Percentiles rank a stretch among this genome's conserved stretches.
These are phyloP conservation scores for Campoplex nolae DNA, from an alignment of 2,888 invertebrate genomes.

Conservation along the genomic window DNA sequence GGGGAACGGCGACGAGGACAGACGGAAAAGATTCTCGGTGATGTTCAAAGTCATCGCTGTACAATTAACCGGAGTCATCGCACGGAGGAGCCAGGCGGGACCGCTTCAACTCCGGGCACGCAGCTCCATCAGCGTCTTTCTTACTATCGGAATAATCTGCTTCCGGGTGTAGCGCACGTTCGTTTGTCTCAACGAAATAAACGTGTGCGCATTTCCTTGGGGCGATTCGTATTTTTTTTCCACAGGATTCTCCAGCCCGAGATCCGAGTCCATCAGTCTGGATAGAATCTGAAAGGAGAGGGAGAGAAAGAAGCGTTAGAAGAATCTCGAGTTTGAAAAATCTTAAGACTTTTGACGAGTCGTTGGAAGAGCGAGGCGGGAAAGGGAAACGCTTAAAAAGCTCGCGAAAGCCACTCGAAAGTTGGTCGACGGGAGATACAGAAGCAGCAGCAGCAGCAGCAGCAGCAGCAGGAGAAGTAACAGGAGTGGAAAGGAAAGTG, in stretches of 20 bases:
- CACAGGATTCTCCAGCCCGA: slow-evolving; percentile 74
- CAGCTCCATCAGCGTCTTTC: slow-evolving; percentile 80
- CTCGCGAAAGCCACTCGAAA: slow-evolving; percentile 66
- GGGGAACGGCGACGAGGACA: no score
- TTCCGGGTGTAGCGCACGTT: slow-evolving; percentile 89
- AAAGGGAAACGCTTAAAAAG: slow-evolving; percentile 61
- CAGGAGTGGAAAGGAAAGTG: slow-evolving; percentile 11
- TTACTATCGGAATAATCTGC: slow-evolving; percentile 89
- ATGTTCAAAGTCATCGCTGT: not conserved
- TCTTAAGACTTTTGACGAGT: not conserved
- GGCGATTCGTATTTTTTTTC: slow-evolving; percentile 52
- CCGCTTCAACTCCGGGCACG: slow-evolving; percentile 62
- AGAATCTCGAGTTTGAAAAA: not conserved
- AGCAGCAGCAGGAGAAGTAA: no score
- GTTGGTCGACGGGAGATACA: slow-evolving; percentile 49
- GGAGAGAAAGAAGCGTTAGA: slow-evolving; percentile 27
- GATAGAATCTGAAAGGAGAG: slow-evolving; percentile 12
- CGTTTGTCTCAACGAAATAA: slow-evolving; percentile 86
- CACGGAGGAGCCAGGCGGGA: not conserved
- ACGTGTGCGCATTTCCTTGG: slow-evolving; percentile 59
- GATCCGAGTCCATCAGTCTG: slow-evolving; percentile 42
- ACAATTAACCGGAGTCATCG: not conserved
- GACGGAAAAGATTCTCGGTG: no score
- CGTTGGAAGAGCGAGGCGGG: slow-evolving; percentile 9
- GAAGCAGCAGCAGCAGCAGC: not conserved